phyloP scores from a whole-genome alignment of 2,797 vertebrate genomes.

The Florisuga fusca region DNA sequence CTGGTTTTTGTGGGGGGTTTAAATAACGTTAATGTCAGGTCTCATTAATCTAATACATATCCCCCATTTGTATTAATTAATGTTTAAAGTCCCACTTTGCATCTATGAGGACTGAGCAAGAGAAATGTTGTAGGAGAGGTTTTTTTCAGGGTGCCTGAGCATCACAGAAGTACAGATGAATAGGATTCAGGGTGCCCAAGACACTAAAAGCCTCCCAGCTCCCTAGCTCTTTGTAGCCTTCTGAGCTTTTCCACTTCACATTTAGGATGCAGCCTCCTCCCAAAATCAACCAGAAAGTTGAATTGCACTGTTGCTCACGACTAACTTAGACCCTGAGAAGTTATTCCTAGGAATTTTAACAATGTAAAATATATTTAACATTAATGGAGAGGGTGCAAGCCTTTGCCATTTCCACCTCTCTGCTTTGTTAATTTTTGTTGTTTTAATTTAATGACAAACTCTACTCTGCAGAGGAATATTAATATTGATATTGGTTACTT shows the following conservation, averaged over 20 bases:
- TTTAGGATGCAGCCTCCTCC: not conserved
- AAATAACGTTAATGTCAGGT: constrained; percentile 70
- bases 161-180: not conserved
- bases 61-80: constrained; percentile 73
- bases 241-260: not conserved
- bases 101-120: constrained; percentile 31
- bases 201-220: not conserved
- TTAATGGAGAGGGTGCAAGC: not conserved
- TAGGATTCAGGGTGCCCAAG: not conserved
- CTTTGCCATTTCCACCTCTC: not conserved
- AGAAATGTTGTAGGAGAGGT: not conserved
- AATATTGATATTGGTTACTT: not conserved
- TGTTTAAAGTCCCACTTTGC: constrained; percentile 57
- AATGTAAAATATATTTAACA: not conserved
- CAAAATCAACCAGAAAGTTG: not conserved
- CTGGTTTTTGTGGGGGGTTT: constrained; percentile 62
- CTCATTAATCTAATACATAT: constrained; percentile 70
- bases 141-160: not conserved
- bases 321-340: not conserved
- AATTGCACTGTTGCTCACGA: not conserved
- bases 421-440: not conserved
- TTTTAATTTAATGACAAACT: not conserved
- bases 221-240: not conserved
- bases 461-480: not conserved
- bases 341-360: not conserved